Evolutionary conservation across 2,888 invertebrate species (phyloP).

Genomic region (Pandemis cinnamomeana): DNA sequence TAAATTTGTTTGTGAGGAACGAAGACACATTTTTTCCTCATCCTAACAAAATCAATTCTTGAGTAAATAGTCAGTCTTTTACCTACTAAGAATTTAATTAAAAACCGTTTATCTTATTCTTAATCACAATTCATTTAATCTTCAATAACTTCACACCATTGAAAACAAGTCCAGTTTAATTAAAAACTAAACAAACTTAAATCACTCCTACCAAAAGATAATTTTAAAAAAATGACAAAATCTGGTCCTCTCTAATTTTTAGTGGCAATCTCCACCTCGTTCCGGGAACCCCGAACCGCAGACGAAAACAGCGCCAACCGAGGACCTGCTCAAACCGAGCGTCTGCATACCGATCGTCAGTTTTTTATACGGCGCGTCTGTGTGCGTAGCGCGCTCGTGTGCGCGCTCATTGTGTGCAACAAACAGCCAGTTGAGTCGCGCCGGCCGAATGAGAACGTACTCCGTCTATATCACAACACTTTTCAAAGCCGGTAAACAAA

Average conservation of each 20-base stretch:
- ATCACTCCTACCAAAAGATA: too few species aligned
- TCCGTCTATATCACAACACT: conserved; percentile 53
- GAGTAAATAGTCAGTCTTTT: too few species aligned
- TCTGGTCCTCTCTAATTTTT: conserved; percentile 12
- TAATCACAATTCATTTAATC: too few species aligned
- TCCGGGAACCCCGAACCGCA: conserved; percentile 78
- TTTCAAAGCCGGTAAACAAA: conserved; percentile 76
- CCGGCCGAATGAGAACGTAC: conserved; percentile 66
- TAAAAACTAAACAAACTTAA: too few species aligned
- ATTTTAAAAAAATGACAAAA: not conserved
- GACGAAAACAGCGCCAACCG: conserved; percentile 84
- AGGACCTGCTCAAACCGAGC: conserved; percentile 84
- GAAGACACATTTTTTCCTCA: too few species aligned
- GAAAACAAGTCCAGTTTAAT: not conserved
- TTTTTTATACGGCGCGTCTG: conserved; percentile 81
- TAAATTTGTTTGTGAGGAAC: too few species aligned
- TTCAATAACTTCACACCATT: too few species aligned
- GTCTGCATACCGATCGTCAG: conserved; percentile 85
- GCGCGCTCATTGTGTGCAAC: conserved; percentile 19
- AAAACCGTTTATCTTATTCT: too few species aligned
- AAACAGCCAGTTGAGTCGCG: conserved; percentile 70
- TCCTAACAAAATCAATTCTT: too few species aligned
- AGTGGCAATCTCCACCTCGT: conserved; percentile 58
- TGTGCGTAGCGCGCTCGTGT: conserved; percentile 64
- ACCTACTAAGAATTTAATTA: too few species aligned